These are phyloP conservation scores for Galago senegalensis DNA, from an alignment of 2,797 vertebrate species.

Conservation along the genomic window DNA sequence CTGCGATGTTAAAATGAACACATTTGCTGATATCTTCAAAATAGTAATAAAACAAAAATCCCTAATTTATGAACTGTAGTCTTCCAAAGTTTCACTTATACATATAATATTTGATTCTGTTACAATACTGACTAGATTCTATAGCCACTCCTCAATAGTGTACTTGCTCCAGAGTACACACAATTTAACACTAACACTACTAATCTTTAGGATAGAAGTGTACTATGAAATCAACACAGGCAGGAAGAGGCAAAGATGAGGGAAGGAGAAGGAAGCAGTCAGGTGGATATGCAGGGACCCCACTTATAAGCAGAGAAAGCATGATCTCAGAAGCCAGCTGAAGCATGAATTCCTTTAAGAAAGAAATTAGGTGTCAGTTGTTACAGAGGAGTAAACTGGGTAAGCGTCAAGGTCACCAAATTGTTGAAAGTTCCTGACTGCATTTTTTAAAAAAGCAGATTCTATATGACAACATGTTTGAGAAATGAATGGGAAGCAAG, in stretches of 20 bases:
- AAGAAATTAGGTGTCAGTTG: not conserved
- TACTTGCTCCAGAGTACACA: not conserved
- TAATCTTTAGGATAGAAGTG: not conserved
- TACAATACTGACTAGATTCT: not conserved
- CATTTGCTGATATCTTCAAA: not conserved
- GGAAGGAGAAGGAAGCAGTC: not conserved
- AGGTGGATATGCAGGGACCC: not conserved
- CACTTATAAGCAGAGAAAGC: not conserved
- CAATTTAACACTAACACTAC: not conserved
- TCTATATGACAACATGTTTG: not conserved
- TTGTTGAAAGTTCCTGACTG: not conserved
- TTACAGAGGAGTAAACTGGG: not conserved
- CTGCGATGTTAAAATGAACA: not conserved
- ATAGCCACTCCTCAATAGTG: not conserved
- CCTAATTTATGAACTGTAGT: not conserved
- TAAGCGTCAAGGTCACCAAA: not conserved
- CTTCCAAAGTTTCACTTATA: constrained; percentile 12
- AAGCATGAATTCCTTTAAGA: not conserved
- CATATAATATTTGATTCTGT: not conserved
- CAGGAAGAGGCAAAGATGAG: not conserved
- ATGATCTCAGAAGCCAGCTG: not conserved
- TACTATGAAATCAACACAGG: not conserved
- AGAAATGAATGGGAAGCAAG: not conserved
- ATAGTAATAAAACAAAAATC: not conserved
- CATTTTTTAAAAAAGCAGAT: not conserved